Evolutionary conservation across 2,888 invertebrate species (phyloP), one percentile per base, ranked within the genome.

Genomic region (Lithophane leautieri): DNA sequence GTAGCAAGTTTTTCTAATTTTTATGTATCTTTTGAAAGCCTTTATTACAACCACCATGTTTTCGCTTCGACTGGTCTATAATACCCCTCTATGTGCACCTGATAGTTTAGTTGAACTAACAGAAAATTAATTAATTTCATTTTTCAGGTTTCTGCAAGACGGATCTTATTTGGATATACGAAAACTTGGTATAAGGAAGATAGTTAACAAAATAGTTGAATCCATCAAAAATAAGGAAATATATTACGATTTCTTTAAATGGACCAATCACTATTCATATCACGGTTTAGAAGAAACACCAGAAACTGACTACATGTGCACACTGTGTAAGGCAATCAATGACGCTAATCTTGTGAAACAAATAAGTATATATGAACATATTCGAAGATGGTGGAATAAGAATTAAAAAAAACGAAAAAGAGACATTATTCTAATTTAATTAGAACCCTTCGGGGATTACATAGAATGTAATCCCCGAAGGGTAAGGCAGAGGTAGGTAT

Each of bases 241-340:
- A 28, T 92, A 92, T 61, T 71, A 86, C 22, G 71, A 86, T 19
- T 91, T 79, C 58, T 92, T 92, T 70, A 90, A 82, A 63, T 92
- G 92, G 92, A 88, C 83, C 63, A 91, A 90, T 60, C 86, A 92
- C 71, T 92, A 92, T 63, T 86, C 89, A 3, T 4, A 91, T n/a
- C 72, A 79, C 12, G 82, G 68, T 81, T 85, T 52, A 14, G 70
- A 82, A 40, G 84, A 89, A 11, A 50, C 62, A 0, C 63, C 81
- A 0, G 87, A 87, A 4, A 82, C 77, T 0, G 89, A 90, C 52
- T 79, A 78, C 6, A 85, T 79, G 42, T 90, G 89, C 63, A 58
- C 69, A 12, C 70, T 90, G 9, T 90, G 90, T 61, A 58, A 22
- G 22, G 62, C 50, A 22, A 56, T 82, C 22, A 76, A 81, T 60